Evolutionary conservation across 2,797 vertebrate genomes (phyloP).

Genomic region (Cetoscarus ocellatus): DNA sequence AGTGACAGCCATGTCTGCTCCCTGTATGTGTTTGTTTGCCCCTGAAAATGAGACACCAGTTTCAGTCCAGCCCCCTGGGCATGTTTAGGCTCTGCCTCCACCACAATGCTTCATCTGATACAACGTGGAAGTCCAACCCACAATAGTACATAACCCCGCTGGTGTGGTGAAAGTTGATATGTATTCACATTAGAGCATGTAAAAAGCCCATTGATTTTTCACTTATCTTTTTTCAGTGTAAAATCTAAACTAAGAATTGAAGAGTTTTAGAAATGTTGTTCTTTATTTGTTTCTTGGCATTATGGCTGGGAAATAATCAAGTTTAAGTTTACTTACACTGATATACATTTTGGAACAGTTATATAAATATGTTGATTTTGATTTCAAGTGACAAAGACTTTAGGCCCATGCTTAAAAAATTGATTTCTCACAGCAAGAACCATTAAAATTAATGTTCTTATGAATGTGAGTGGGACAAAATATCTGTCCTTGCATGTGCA

Average conservation of each 20-base stretch:
- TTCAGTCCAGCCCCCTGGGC: slow-evolving; percentile 80
- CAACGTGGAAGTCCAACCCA: slow-evolving; percentile 75
- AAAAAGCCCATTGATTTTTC: slow-evolving; percentile 50
- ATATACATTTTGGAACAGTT: no score
- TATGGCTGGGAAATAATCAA: not conserved
- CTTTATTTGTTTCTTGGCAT: slow-evolving; percentile 4
- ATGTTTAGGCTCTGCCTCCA: slow-evolving; percentile 80
- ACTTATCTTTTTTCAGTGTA: slow-evolving; percentile 26
- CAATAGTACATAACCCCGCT: slow-evolving; percentile 68
- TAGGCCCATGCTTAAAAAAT: no score
- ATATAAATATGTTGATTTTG: no score
- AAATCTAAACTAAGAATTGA: slow-evolving; percentile 16
- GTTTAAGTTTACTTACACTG: no score
- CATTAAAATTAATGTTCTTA: no score
- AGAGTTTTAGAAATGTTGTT: slow-evolving; percentile 1
- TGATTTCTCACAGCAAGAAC: no score
- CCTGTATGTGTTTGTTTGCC: slow-evolving; percentile 84
- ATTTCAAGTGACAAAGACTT: no score
- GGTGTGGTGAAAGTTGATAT: slow-evolving; percentile 69
- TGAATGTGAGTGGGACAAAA: no score
- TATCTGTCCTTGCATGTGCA: no score
- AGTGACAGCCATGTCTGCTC: slow-evolving; percentile 87
- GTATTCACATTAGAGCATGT: slow-evolving; percentile 33
- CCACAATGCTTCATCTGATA: slow-evolving; percentile 76
- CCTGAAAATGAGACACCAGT: slow-evolving; percentile 82